Percentiles rank a stretch among this genome's conserved stretches.
These are phyloP conservation scores for Eledona agricola DNA, from an alignment of 2,888 invertebrate species.

Conservation along the genomic window DNA sequence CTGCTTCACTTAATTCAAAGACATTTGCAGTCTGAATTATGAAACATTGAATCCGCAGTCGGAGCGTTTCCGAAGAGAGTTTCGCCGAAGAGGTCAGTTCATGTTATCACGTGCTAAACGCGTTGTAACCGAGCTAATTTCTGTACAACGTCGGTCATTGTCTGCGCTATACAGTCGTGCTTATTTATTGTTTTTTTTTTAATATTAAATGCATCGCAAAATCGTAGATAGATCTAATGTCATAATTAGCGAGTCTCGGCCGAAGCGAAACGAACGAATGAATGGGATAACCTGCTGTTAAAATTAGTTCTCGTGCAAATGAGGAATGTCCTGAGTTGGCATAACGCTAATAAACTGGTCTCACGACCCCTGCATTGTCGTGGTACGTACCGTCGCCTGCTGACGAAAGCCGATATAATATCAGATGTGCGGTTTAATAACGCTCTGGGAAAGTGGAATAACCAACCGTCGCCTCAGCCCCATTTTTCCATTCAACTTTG, in stretches of 20 bases:
- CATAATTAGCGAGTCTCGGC: constrained; percentile 12
- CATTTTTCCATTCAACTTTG: constrained; percentile 14
- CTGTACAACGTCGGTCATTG: constrained; percentile 8
- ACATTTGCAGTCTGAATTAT: too few relatives aligned
- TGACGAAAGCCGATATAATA: constrained; percentile 30
- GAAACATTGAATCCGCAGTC: too few relatives aligned
- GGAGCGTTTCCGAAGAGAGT: too few relatives aligned
- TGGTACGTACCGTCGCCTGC: constrained; percentile 30
- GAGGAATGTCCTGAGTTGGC: constrained; percentile 34
- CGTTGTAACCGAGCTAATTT: constrained; percentile 7
- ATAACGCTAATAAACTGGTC: constrained; percentile 39
- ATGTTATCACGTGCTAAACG: constrained; percentile 2
- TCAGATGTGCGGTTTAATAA: constrained; percentile 22
- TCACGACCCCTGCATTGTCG: constrained; percentile 29
- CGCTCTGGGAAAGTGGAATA: constrained; percentile 11
- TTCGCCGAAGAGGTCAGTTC: too few relatives aligned
- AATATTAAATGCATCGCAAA: constrained; percentile 14
- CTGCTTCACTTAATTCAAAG: too few relatives aligned
- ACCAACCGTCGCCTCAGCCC: constrained; percentile 5
- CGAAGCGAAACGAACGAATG: constrained; percentile 17
- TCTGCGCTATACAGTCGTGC: constrained; percentile 12
- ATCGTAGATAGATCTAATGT: constrained; percentile 25
- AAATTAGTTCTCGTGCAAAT: constrained; percentile 39
- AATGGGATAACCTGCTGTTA: constrained; percentile 29
- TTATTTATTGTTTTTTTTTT: constrained; percentile 17